These are phyloP conservation scores for Drosophila mayri DNA, from an alignment of 1,140 invertebrate genomes.

Conservation along the genomic window DNA sequence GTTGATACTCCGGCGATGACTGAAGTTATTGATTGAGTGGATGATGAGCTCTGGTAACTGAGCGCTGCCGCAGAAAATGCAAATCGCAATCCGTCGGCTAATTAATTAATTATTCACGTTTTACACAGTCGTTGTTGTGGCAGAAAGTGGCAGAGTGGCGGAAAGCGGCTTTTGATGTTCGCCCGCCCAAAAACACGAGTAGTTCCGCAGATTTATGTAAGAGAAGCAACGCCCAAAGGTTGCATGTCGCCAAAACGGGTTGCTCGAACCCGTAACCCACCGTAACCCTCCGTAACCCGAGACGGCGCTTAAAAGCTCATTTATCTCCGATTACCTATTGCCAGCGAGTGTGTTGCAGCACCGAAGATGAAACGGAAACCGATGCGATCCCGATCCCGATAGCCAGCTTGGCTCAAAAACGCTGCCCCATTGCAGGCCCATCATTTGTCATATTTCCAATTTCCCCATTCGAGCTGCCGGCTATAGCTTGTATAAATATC, in stretches of 20 bases:
- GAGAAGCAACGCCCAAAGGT: constrained; percentile 70
- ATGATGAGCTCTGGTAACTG: constrained; percentile 20
- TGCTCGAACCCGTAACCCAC: constrained; percentile 7
- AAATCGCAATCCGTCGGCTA: constrained; percentile 60
- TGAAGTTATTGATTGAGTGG: constrained; percentile 29
- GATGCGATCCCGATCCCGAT: constrained; percentile 48
- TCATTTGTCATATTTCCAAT: constrained; percentile 74
- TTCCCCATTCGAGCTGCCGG: constrained; percentile 43
- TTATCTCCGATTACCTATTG: constrained; percentile 76
- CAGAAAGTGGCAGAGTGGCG: constrained; percentile 43
- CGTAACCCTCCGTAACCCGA: constrained; percentile 31
- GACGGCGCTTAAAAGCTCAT: constrained; percentile 73
- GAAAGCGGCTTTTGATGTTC: constrained; percentile 63
- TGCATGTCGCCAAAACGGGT: constrained; percentile 36
- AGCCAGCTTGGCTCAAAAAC: constrained; percentile 42
- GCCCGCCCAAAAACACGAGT: constrained; percentile 73
- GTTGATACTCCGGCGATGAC: constrained; percentile 24
- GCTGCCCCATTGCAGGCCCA: constrained; percentile 60
- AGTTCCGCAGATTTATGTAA: constrained; percentile 75
- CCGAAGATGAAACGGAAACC: constrained; percentile 55
- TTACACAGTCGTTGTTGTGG: constrained; percentile 60
- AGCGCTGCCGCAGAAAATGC: constrained; percentile 50
- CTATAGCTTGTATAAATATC: constrained; percentile 64
- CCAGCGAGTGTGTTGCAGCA: constrained; percentile 44
- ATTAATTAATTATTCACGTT: constrained; percentile 80